phyloP scores from a whole-genome alignment of 2,888 invertebrate genomes.

The Diarsia brunnea region DNA sequence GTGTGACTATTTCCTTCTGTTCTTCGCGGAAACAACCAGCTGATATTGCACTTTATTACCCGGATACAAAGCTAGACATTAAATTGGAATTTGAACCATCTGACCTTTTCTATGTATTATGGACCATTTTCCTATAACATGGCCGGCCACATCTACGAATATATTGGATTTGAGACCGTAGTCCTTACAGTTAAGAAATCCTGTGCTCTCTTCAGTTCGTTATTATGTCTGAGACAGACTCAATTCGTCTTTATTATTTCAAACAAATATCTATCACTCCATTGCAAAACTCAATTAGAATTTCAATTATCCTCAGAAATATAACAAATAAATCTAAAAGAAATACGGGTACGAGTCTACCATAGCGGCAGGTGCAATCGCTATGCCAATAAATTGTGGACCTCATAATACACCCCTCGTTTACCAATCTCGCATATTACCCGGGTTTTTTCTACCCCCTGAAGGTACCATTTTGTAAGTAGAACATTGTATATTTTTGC shows the following conservation, averaged over 20 bases:
- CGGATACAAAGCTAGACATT: not conserved
- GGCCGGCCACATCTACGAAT: not conserved
- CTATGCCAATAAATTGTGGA: constrained; percentile 64
- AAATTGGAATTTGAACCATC: not conserved
- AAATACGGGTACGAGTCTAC: constrained; percentile 41
- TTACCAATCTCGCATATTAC: constrained; percentile 68
- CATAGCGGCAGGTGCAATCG: constrained; percentile 67
- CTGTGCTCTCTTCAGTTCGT: not conserved
- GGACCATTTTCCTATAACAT: not conserved
- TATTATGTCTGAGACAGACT: not conserved
- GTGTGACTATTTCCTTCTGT: constrained; percentile 20
- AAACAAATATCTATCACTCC: constrained; percentile 19
- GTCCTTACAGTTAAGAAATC: not conserved
- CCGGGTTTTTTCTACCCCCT: constrained; percentile 42
- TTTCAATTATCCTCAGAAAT: constrained; percentile 59
- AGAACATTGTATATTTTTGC: constrained; percentile 68
- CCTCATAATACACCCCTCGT: constrained; percentile 68
- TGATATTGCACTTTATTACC: constrained; percentile 1
- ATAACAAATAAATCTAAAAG: constrained; percentile 60
- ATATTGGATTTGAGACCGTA: not conserved
- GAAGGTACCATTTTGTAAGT: constrained; percentile 61
- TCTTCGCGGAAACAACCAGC: not conserved
- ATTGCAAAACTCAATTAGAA: constrained; percentile 30
- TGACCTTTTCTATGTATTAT: not conserved
- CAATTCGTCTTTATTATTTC: constrained; percentile 10